Evolutionary conservation across 2,797 vertebrate species (phyloP).

Genomic region (Enteromius radiatus): DNA sequence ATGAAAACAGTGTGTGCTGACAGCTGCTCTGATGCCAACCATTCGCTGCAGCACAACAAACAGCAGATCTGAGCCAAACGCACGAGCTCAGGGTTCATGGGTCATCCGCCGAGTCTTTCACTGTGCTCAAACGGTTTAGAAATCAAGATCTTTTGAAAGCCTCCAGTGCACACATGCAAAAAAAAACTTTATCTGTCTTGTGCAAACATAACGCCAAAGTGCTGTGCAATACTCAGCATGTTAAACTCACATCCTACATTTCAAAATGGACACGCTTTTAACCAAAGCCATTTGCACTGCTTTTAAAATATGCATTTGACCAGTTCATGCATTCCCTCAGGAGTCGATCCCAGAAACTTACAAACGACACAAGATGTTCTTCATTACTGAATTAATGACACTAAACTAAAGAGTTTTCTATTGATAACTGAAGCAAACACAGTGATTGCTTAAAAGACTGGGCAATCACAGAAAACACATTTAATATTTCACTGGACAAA

Average conservation of each 20-base stretch:
- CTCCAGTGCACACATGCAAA: not conserved
- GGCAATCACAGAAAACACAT: not conserved
- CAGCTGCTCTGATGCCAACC: slow-evolving; percentile 7
- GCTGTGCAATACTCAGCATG: not conserved
- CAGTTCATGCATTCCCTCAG: not conserved
- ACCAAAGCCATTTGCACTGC: not conserved
- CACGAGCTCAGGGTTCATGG: not conserved
- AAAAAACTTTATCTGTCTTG: not conserved
- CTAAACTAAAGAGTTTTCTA: not conserved
- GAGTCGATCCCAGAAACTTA: not conserved
- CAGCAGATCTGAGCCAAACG: not conserved
- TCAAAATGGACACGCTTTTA: not conserved
- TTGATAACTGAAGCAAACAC: not conserved
- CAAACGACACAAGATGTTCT: not conserved
- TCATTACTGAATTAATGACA: too few species aligned
- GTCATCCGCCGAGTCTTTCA: not conserved
- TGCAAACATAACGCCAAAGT: not conserved
- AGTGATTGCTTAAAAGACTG: not conserved
- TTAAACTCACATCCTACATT: not conserved
- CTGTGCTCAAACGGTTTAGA: not conserved
- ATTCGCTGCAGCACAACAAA: not conserved
- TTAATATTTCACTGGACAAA: not conserved
- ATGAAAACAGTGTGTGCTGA: not conserved
- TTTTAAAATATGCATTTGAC: not conserved
- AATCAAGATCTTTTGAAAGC: not conserved